Evolutionary conservation across 2,797 vertebrate genomes (phyloP).

Genomic region (Acanthiza pusilla): DNA sequence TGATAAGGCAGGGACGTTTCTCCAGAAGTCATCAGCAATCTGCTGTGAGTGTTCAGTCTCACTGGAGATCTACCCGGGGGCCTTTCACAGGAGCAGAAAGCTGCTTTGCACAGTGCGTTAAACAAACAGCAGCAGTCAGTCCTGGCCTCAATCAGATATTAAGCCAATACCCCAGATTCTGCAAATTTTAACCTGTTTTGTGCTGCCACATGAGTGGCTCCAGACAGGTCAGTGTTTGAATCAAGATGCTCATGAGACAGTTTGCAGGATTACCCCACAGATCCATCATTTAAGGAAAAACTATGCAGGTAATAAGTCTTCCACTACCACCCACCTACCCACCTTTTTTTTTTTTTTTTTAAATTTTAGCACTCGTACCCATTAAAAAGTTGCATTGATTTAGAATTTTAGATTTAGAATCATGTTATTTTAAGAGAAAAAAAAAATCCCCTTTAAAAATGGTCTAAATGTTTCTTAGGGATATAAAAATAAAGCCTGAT

Average conservation of each 20-base stretch:
- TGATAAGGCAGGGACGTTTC: neutral
- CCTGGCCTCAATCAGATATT: neutral
- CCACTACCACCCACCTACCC: rapidly evolving
- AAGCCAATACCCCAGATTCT: neutral
- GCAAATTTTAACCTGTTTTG: neutral
- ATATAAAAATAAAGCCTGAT: neutral
- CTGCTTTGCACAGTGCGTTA: neutral
- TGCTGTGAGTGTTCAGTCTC: neutral
- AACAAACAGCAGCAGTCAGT: neutral
- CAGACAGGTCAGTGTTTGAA: neutral
- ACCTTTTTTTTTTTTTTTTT: neutral
- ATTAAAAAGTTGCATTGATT: neutral
- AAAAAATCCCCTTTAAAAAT: neutral
- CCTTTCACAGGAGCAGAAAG: neutral
- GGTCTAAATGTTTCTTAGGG: neutral
- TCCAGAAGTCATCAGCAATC: constrained; percentile 10
- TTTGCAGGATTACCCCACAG: neutral
- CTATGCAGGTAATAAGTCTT: neutral
- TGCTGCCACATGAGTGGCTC: neutral
- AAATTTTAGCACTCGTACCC: neutral
- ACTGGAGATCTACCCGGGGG: neutral
- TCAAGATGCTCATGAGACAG: neutral
- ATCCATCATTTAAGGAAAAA: neutral
- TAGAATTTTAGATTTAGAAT: neutral
- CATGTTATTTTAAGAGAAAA: neutral